Percentiles rank a stretch among this genome's conserved stretches.
Evolutionary conservation across 2,888 invertebrate genomes (phyloP).

Genomic region (Bedellia somnulentella): DNA sequence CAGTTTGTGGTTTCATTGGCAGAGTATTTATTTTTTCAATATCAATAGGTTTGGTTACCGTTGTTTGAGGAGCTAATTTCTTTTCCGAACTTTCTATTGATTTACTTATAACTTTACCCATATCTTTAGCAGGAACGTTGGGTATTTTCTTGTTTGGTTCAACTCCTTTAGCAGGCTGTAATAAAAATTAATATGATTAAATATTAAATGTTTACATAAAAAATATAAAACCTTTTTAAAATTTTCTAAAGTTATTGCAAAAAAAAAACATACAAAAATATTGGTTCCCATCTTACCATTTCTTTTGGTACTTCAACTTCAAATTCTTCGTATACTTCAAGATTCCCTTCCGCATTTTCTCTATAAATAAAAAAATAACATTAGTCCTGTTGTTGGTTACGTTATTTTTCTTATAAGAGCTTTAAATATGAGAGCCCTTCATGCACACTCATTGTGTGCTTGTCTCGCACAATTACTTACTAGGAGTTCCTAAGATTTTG

Average conservation of each 20-base stretch:
- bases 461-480: too few species aligned
- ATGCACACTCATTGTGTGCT: too few species aligned
- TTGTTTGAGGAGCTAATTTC: conserved; percentile 16
- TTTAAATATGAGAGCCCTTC: too few species aligned
- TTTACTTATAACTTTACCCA: conserved; percentile 27
- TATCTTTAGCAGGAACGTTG: conserved; percentile 32
- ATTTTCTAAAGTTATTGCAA: too few species aligned
- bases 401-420: too few species aligned
- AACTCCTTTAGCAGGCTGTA: conserved; percentile 34
- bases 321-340: conserved; percentile 56
- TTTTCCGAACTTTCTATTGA: conserved; percentile 22
- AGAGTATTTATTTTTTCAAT: conserved; percentile 18
- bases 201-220: too few species aligned
- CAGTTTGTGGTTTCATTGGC: conserved; percentile 18
- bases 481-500: too few species aligned
- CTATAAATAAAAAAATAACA: too few species aligned
- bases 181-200: too few species aligned
- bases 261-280: too few species aligned
- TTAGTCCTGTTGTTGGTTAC: too few species aligned
- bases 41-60: conserved; percentile 14
- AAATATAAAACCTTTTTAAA: conserved; percentile 6
- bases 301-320: conserved; percentile 46
- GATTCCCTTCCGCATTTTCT: conserved; percentile 49
- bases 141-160: conserved; percentile 18
- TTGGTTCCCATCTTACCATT: too few species aligned